phyloP scores from a whole-genome alignment of 2,113 vertebrate genomes.

The Himantopus leucocephalus region DNA sequence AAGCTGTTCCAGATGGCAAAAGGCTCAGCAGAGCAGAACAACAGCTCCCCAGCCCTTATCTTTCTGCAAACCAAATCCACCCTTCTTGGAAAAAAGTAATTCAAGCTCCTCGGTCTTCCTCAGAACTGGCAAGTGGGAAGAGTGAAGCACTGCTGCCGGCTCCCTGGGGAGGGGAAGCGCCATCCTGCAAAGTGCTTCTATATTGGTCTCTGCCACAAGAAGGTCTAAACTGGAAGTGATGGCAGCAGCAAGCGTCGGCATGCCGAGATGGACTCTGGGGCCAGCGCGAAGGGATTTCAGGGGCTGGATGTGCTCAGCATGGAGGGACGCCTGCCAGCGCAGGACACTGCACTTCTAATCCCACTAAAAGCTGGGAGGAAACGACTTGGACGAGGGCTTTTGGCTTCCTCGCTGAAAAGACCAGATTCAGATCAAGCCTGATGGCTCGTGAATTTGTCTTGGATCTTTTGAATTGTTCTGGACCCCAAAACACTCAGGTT shows the following conservation, averaged over 20 bases:
- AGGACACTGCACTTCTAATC: neutral
- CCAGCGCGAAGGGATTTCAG: neutral
- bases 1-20: slow-evolving; percentile 31
- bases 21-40: neutral
- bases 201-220: neutral
- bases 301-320: neutral
- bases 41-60: neutral
- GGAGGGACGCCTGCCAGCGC: neutral
- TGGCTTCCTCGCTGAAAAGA: neutral
- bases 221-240: neutral
- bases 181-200: slow-evolving; percentile 24
- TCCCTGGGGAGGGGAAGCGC: neutral
- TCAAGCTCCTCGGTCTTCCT: neutral
- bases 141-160: accelerated
- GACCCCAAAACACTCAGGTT: neutral
- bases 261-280: neutral
- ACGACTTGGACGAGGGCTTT: neutral
- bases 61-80: slow-evolving; percentile 34
- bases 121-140: neutral
- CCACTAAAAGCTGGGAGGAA: neutral
- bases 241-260: neutral
- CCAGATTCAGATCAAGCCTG: neutral
- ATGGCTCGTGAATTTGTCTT: neutral
- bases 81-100: slow-evolving; percentile 32
- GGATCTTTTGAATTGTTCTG: neutral